A percentile compares a stretch with the other conserved stretches of the same genome.
Conservation (phyloP, 1,140 invertebrate species). For the Calosoma granatense region DNA sequence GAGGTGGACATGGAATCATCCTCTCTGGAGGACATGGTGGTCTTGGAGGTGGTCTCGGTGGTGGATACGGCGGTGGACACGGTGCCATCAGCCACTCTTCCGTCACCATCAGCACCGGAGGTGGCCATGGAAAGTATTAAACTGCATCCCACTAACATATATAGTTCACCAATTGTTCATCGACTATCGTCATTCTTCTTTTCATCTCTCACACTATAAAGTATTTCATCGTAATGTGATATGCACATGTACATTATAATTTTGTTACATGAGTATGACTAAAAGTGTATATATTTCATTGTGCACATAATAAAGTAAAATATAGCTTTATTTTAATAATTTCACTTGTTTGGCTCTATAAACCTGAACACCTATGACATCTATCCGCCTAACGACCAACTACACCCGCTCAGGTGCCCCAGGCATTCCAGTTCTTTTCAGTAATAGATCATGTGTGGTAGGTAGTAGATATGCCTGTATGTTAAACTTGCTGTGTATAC, state of each 20-base stretch:
- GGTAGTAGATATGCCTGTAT: too few relatives aligned
- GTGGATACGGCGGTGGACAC: background rate
- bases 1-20: conserved; percentile 14
- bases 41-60: background rate
- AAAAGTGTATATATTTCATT: background rate
- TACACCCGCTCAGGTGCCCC: too few relatives aligned
- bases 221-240: background rate
- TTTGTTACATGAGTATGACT: background rate
- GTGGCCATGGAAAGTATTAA: background rate
- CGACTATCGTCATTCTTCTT: background rate
- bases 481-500: too few relatives aligned
- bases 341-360: background rate
- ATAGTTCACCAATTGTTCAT: too few relatives aligned
- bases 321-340: background rate
- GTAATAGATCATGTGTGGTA: too few relatives aligned
- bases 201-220: background rate
- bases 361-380: too few relatives aligned
- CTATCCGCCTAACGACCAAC: too few relatives aligned
- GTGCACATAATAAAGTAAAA: background rate
- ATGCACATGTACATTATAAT: background rate
- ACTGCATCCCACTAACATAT: background rate
- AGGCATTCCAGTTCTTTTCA: too few relatives aligned
- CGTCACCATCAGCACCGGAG: conserved; percentile 24
- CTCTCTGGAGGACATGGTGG: conserved; percentile 6
- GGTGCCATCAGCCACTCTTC: conserved; percentile 18